A percentile compares a stretch with the other conserved stretches of the same genome.
These are phyloP conservation scores for Halocynthia aurantium DNA, from an alignment of 23 tunicate genomes.

Conservation along the genomic window DNA sequence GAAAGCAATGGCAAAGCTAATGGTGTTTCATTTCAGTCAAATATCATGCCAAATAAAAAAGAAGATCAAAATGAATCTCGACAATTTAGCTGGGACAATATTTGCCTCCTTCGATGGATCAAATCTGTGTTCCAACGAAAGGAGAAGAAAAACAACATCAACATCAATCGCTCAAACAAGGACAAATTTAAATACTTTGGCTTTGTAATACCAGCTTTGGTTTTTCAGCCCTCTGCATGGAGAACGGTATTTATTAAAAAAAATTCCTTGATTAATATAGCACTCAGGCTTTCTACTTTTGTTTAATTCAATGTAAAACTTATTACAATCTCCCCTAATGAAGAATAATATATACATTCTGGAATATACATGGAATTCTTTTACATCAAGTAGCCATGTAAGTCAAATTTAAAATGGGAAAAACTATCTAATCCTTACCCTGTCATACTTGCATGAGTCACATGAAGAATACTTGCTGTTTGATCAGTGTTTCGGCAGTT, in stretches of 20 bases:
- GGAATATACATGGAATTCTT: no score
- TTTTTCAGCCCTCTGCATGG: conserved; percentile 56
- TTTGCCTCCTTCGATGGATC: not conserved
- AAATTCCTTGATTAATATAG: not conserved
- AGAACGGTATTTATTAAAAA: conserved; percentile 13
- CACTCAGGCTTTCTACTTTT: not conserved
- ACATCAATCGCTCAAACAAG: conserved; percentile 2
- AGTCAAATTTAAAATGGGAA: no score
- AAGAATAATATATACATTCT: no score
- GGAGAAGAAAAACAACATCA: not conserved
- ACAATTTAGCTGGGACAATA: no score
- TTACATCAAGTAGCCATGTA: no score
- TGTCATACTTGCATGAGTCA: no score
- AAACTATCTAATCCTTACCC: no score
- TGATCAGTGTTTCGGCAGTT: no score
- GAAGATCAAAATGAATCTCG: no score
- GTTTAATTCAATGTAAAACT: not conserved
- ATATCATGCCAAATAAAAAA: not conserved
- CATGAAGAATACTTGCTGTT: no score
- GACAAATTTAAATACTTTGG: conserved; percentile 49
- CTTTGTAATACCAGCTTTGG: conserved; percentile 64
- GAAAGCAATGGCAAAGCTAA: no score
- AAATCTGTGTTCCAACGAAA: not conserved
- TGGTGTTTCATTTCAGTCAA: no score
- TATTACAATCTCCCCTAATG: not conserved